phyloP scores from a whole-genome alignment of 2,888 invertebrate genomes.

The Adela reaumurella region DNA sequence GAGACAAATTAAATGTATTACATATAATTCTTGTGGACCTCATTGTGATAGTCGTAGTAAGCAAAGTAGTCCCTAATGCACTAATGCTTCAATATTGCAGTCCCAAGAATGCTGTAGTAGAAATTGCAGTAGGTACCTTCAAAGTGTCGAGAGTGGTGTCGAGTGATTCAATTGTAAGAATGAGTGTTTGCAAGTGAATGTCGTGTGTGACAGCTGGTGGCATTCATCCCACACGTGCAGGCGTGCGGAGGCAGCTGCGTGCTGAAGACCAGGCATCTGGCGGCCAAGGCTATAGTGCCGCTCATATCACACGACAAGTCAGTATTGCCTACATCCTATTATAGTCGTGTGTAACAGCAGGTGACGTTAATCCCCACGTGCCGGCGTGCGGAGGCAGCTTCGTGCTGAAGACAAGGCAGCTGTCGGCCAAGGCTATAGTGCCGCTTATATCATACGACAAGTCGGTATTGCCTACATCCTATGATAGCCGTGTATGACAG shows the following conservation, averaged over 20 bases:
- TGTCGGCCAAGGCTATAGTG: constrained; percentile 42
- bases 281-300: constrained; percentile 60
- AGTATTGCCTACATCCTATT: too few species aligned
- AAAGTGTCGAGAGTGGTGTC: too few species aligned
- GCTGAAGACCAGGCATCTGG: constrained; percentile 67
- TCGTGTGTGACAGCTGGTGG: constrained; percentile 49
- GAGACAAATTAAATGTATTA: too few species aligned
- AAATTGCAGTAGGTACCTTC: too few species aligned
- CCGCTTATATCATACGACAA: constrained; percentile 21
- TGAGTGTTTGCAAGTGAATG: too few species aligned
- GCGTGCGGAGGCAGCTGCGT: constrained; percentile 63
- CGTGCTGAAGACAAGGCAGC: constrained; percentile 64
- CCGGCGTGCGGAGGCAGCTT: constrained; percentile 61
- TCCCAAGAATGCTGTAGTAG: too few species aligned
- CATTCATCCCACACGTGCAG: constrained; percentile 63
- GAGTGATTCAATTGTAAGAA: too few species aligned
- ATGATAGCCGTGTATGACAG: constrained; percentile 38
- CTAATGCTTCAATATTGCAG: too few species aligned
- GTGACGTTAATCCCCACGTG: constrained; percentile 64
- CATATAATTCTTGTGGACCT: too few species aligned
- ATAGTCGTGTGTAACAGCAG: constrained; percentile 45
- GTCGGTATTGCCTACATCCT: too few species aligned
- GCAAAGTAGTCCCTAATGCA: too few species aligned
- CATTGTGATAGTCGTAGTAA: too few species aligned
- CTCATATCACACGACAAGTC: constrained; percentile 18